These are phyloP conservation scores for Cyclopterus lumpus DNA, from an alignment of 2,797 vertebrate species.

Conservation along the genomic window DNA sequence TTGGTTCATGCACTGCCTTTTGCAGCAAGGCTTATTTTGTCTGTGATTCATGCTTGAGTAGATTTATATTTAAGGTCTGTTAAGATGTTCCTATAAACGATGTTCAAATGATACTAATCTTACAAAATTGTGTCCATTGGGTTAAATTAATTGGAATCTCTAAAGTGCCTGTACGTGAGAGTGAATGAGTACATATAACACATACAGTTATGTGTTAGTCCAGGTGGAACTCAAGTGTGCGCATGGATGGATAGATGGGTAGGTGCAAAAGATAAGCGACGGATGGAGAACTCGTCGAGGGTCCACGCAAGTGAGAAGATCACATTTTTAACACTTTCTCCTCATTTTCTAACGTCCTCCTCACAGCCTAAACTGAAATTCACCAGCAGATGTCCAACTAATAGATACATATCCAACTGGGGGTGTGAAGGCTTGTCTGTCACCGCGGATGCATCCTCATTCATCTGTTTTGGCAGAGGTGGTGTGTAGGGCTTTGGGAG, in stretches of 20 bases:
- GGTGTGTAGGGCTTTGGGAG: slow-evolving; percentile 36
- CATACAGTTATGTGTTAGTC: background rate
- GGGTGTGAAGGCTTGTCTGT: slow-evolving; percentile 42
- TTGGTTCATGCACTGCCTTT: background rate
- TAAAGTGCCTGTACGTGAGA: background rate
- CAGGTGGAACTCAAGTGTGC: background rate
- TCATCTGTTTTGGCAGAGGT: slow-evolving; percentile 47
- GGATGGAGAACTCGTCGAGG: slow-evolving; percentile 12
- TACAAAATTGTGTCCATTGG: background rate
- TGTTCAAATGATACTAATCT: background rate
- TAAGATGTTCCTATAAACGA: background rate
- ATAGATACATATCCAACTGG: slow-evolving; percentile 43
- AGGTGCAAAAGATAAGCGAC: background rate
- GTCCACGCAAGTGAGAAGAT: background rate
- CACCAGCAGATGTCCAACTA: slow-evolving; percentile 59
- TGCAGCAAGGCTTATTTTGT: background rate
- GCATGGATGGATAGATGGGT: background rate
- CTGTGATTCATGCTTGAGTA: background rate
- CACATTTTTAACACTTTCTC: background rate
- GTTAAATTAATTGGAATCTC: background rate
- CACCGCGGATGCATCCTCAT: slow-evolving; percentile 51
- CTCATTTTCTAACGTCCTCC: slow-evolving; percentile 19
- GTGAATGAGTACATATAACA: background rate
- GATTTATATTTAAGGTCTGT: background rate
- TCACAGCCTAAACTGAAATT: slow-evolving; percentile 37